Base-by-base conservation (phyloP, 2,797 vertebrate species). In the Onychomys arenicola region DNA sequence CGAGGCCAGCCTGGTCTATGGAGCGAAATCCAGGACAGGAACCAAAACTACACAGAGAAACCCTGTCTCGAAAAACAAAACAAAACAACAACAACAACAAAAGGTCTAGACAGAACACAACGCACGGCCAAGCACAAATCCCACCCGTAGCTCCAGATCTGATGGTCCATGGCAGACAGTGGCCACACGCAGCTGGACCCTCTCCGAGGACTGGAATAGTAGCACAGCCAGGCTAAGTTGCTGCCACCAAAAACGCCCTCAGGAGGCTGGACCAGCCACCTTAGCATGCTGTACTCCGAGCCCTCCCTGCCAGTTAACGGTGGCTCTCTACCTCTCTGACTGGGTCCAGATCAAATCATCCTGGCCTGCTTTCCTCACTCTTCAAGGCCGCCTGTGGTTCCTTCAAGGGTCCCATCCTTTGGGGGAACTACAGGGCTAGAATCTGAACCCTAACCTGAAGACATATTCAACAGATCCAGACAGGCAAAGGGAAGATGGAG, bases 161-260 rank as follows among this genome's bases (percentile, higher is more conserved):
- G 77, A 32, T 3, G 6, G 80, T 8, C 55, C 65, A 69, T 46
- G 43, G 37, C 3, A 3, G 21, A 73, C 21, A n/a, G 86, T 29
- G 29, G 25, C 12, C 11, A 17, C 2, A 29, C 0, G 37, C 14
- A 10, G 67, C 76, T 52, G 3, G 7, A 37, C 2, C 76, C 37
- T 14, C 25, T 32, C 67, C 86, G 3, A 49, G 27, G 71, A 14
- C 71, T 52, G 49, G 2, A 3, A 52, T 52, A 14, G 34, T n/a
- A 10, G 3, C 19, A 85, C 32, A 43, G 21, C 21, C 2, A 11
- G 69, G 37, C 46, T 37, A 2, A 23, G n/a, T 29, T 25, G 37
- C 23, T 7, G 9, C 0, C 5, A 34, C 16, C 43, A 1, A 43
- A 16, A 59, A 10, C n/a, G 3, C 29, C 19, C 14, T 5, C 1